Conservation (phyloP, 2,888 invertebrate genomes). For the Andrena chrysosceles region DNA sequence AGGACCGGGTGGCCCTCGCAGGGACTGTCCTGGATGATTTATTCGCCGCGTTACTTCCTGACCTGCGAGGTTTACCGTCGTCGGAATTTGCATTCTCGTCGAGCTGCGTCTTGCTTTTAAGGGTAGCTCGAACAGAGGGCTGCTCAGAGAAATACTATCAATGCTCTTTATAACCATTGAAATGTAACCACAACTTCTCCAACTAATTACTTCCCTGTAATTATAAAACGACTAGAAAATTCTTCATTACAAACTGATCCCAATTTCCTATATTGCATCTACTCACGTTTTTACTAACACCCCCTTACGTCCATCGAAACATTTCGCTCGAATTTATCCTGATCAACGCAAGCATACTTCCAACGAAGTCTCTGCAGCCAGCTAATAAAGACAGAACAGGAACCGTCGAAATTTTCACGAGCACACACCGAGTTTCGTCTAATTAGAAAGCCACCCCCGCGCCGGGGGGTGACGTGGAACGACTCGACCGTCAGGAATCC, state of each 20-base stretch:
- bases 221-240: no score
- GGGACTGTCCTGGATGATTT: slow-evolving; percentile 78
- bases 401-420: slow-evolving; percentile 32
- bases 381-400: slow-evolving; percentile 45
- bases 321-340: not conserved
- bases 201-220: no score
- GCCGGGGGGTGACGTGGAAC: not conserved
- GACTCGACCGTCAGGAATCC: slow-evolving; percentile 46
- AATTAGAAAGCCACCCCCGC: slow-evolving; percentile 56
- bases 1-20: slow-evolving; percentile 55
- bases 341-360: slow-evolving; percentile 22
- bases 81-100: slow-evolving; percentile 71
- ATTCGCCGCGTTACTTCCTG: slow-evolving; percentile 77
- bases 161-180: not conserved
- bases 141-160: not conserved
- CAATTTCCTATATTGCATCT: no score
- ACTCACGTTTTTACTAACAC: no score
- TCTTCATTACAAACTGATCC: no score
- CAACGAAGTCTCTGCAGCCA: not conserved
- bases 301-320: not conserved
- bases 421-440: slow-evolving; percentile 7
- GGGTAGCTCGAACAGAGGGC: not conserved
- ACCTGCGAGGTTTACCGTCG: slow-evolving; percentile 70
- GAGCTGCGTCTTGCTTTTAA: slow-evolving; percentile 67
- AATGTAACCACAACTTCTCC: not conserved